Evolutionary conservation across 2,888 invertebrate genomes (phyloP).

Genomic region (Cataglyphis albicans): DNA sequence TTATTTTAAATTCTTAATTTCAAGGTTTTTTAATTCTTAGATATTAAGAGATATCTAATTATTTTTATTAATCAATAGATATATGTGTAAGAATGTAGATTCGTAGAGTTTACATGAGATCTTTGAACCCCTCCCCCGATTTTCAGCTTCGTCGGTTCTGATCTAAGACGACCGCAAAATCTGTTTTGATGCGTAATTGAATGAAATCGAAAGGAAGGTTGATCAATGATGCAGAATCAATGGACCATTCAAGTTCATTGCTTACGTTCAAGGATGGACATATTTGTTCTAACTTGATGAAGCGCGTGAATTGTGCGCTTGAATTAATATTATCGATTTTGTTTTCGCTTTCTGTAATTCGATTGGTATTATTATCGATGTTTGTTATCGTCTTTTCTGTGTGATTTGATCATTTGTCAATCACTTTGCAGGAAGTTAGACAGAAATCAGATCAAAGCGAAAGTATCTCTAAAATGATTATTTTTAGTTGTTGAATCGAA

Average conservation of each 20-base stretch:
- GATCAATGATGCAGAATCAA: constrained; percentile 3
- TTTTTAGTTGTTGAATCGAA: background rate
- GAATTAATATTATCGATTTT: constrained; percentile 30
- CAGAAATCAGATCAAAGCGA: background rate
- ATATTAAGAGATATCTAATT: background rate
- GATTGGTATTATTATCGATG: constrained; percentile 18
- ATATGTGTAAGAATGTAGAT: background rate
- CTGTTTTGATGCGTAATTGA: background rate
- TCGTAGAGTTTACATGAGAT: background rate
- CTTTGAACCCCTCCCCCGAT: background rate
- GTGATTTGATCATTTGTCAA: constrained; percentile 5
- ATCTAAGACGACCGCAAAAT: background rate
- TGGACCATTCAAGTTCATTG: background rate
- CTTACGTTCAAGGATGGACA: background rate
- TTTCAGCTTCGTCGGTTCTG: background rate
- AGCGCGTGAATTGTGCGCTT: background rate
- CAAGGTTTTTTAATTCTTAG: background rate
- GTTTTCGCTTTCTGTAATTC: background rate
- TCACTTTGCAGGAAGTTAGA: background rate
- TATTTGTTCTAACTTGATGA: background rate
- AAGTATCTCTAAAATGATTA: background rate
- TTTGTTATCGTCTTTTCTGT: background rate
- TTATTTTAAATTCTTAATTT: background rate
- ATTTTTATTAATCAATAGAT: background rate
- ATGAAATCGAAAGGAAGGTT: background rate